Base-by-base conservation (phyloP, 2,888 invertebrate species). In the Amblyteles armatorius region DNA sequence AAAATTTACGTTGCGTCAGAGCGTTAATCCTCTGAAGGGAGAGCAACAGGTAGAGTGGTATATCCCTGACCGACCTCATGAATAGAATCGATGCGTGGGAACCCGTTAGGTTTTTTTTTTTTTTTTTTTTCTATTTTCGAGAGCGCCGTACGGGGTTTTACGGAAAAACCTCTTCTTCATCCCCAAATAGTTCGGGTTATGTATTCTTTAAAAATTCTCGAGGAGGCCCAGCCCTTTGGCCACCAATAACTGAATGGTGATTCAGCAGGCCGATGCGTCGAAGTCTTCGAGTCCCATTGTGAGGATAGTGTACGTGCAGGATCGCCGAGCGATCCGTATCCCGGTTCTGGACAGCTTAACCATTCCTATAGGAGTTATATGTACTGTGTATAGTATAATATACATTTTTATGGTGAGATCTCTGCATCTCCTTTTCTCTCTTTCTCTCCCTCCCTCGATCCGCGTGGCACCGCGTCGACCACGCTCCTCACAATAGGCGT, bases 401-500 rank as follows among this genome's bases (percentile, higher is more conserved):
- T 74, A 22, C 71, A 71, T 84, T 82, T 85, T 72, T 84, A 79
- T 73, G 79, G 79, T 79, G 74, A 82, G 77, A 72, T 83, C 83
- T 85, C 72, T 79, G 60, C 52, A 65, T 72, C 44, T 52, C 19
- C 19, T 19, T 52, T 48, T 63, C 19, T 60, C 57, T 73, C 55
- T 2, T 29, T 77, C 80, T 57, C 60, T 40, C 78, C 63, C 79
- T 78, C 50, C 84, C 76, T 77, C 52, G 60, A 76, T 83, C 80
- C 68, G 79, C 68, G 76, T 67, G 79, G 73, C 76, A 72, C 73
- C 16, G 57, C 29, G 60, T 63, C 89, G 90, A 90, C 90, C 90
- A 89, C 88, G 60, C 29, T 63, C 90, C 90, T 87, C 88, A 90
- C 91, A 92, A 92, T 92, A 90, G 90, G 92, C 93, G 93, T 93